phyloP scores from a whole-genome alignment of 2,888 invertebrate genomes.

The Ypsolopha scabrella region DNA sequence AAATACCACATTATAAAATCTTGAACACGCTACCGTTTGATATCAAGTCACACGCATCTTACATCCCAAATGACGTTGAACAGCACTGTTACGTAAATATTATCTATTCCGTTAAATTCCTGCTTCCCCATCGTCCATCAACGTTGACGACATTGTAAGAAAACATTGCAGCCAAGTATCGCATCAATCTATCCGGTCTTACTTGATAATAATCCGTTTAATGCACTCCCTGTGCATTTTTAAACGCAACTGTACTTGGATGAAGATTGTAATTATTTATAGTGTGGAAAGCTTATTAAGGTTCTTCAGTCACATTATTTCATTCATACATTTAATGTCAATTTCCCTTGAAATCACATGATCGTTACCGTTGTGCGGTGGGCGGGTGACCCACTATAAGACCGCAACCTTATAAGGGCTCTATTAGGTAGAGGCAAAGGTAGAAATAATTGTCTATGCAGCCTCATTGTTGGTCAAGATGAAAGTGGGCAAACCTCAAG shows the following conservation, averaged over 20 bases:
- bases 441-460: slow-evolving; percentile 30
- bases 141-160: neutral
- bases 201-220: neutral
- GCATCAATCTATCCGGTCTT: neutral
- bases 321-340: slow-evolving; percentile 23
- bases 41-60: too few species aligned
- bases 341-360: slow-evolving; percentile 30
- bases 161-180: neutral
- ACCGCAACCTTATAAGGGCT: slow-evolving; percentile 40
- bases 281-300: neutral
- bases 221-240: neutral
- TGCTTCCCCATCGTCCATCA: neutral
- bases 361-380: slow-evolving; percentile 37
- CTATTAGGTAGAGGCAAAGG: slow-evolving; percentile 34
- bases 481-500: neutral
- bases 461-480: slow-evolving; percentile 21
- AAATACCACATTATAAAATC: too few species aligned
- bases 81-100: neutral
- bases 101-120: slow-evolving; percentile 1
- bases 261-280: neutral
- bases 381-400: slow-evolving; percentile 40
- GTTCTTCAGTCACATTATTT: too few species aligned
- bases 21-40: too few species aligned
- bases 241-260: neutral
- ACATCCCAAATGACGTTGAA: neutral